Evolutionary conservation across 2,797 vertebrate genomes (phyloP).

Genomic region (Phaenicophaeus curvirostris): DNA sequence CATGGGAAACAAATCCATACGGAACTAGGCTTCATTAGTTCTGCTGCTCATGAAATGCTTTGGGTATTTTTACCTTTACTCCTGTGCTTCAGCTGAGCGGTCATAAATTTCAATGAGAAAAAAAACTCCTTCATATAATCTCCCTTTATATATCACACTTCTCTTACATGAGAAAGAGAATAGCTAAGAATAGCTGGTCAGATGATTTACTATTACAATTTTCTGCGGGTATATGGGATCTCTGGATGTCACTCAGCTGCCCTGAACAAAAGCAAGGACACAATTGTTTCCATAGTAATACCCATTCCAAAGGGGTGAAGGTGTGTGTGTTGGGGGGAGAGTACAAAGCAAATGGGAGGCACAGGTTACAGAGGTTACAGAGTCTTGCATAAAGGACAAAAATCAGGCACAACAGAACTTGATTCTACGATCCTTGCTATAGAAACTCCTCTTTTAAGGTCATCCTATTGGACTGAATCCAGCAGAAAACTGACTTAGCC

Average conservation of each 20-base stretch:
- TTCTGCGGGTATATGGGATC: conserved; percentile 59
- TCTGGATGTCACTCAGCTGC: conserved; percentile 64
- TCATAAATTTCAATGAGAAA: neutral
- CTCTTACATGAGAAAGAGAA: conserved; percentile 45
- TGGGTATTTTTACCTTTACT: conserved; percentile 50
- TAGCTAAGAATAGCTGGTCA: conserved; percentile 66
- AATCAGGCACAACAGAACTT: conserved; percentile 17
- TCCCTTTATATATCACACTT: conserved; percentile 46
- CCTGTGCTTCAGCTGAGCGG: neutral
- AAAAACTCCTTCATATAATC: conserved; percentile 41
- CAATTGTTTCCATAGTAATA: conserved; percentile 70
- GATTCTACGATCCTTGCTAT: neutral
- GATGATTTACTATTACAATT: conserved; percentile 72
- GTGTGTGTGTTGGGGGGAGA: conserved; percentile 40
- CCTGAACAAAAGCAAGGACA: conserved; percentile 65
- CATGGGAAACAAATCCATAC: conserved; percentile 22
- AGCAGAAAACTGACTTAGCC: conserved; percentile 1
- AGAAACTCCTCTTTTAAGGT: conserved; percentile 34
- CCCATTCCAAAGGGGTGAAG: conserved; percentile 57
- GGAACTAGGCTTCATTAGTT: conserved; percentile 60
- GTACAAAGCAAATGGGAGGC: conserved; percentile 28
- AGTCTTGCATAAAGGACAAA: conserved; percentile 30
- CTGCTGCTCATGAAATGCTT: conserved; percentile 35
- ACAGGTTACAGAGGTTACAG: conserved; percentile 33
- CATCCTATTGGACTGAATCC: neutral